Base-by-base conservation (phyloP, 1,140 invertebrate species). In the Idris sp. region DNA sequence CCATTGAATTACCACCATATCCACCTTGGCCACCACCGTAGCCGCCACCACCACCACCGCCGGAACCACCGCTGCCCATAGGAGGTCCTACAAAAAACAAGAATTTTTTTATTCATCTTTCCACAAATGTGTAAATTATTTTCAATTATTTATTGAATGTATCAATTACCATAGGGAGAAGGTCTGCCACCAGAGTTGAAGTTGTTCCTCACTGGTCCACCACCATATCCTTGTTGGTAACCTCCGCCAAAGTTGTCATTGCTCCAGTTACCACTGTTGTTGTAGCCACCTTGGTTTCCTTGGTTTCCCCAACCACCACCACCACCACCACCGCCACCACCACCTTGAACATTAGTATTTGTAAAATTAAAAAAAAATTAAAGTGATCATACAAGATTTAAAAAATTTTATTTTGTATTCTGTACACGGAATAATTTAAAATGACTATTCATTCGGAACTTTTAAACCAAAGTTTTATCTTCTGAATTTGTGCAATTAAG, bases 221-320 rank as follows among this genome's bases (percentile, higher is more conserved):
- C 92, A 6, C 92, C 89, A 71, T 92, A 94, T 25, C 90, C 90
- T 79, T 94, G 93, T 69, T 94, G 93, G 76, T 94, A 94, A 18
- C 92, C 91, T 61, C 90, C 91, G 1, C 93, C 92, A 73, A 93
- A 94, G 76, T 90, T 91, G 56, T 92, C 91, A 64, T 90, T 89
- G 43, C 83, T 84, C 79, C 90, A 89, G 71, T 89, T 90, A 7
- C 89, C 86, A n/a, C 86, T 87, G 65, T 88, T 88, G 22, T 90
- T 89, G 53, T 88, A 86, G 10, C 89, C 86, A 4, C 90, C 89
- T 51, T 90, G 89, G 3, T 89, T 89, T 15, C 90, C 89, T 64
- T 85, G 84, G 2, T 81, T 82, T 53, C 85, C 84, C 76, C 86
- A 84, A 41, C 79, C 79, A n/a, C 86, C 84, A 10, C 84, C 83